Evolutionary conservation across 2,888 invertebrate species (phyloP).

Genomic region (Xestobium rufovillosum): DNA sequence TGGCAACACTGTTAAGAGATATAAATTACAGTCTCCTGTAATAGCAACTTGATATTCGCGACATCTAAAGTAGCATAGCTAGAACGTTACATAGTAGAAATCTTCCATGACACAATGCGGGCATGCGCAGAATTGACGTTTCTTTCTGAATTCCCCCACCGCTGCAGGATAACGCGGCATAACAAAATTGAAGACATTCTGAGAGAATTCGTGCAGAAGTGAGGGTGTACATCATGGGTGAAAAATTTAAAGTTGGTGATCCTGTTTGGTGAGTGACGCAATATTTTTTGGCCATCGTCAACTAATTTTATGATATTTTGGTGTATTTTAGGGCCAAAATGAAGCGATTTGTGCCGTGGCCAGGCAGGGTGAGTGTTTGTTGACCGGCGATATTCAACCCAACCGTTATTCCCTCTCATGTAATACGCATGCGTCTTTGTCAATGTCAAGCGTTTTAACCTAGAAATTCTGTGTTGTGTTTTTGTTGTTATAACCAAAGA

Average conservation of each 20-base stretch:
- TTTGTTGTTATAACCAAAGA: slow-evolving; percentile 8
- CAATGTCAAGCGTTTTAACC: slow-evolving; percentile 17
- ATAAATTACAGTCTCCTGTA: no score
- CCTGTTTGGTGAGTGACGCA: slow-evolving; percentile 58
- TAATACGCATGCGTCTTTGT: slow-evolving; percentile 28
- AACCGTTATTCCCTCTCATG: slow-evolving; percentile 42
- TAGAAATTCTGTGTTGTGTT: slow-evolving; percentile 8
- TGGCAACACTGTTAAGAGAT: no score
- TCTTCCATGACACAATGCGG: no score
- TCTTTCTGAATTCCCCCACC: no score
- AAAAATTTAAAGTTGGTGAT: slow-evolving; percentile 57
- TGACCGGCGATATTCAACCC: slow-evolving; percentile 35
- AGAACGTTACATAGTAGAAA: no score
- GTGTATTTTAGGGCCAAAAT: slow-evolving; percentile 84
- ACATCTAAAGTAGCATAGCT: no score
- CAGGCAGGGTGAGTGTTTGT: slow-evolving; percentile 79
- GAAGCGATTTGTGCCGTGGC: slow-evolving; percentile 97
- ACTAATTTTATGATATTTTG: slow-evolving; percentile 25
- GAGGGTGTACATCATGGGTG: slow-evolving; percentile 44
- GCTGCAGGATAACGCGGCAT: background rate
- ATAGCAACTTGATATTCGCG: no score
- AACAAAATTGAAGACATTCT: slow-evolving; percentile 1
- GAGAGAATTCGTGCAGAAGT: background rate
- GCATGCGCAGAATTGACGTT: no score
- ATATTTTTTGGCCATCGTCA: slow-evolving; percentile 15